phyloP scores from a whole-genome alignment of 2,888 invertebrate species.

The Drosophila sordidula region DNA sequence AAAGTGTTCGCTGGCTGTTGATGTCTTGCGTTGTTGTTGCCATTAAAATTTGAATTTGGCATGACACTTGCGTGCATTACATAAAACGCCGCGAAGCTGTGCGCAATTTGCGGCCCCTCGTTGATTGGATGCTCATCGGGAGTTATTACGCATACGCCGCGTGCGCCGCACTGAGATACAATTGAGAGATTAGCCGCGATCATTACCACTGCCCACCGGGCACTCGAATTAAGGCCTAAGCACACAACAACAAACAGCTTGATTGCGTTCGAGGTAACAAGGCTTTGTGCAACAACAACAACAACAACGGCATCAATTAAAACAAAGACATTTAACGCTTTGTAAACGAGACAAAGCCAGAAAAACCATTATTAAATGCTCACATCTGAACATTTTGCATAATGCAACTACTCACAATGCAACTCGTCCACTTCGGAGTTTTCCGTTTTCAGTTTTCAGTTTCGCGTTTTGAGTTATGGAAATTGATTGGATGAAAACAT shows the following conservation, averaged over 20 bases:
- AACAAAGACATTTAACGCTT: constrained; percentile 51
- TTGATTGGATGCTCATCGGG: constrained; percentile 48
- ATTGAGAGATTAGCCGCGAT: constrained; percentile 37
- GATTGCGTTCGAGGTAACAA: constrained; percentile 50
- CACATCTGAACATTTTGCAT: constrained; percentile 45
- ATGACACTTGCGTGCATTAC: constrained; percentile 71
- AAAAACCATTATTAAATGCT: constrained; percentile 13
- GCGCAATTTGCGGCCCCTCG: constrained; percentile 35
- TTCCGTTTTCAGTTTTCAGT: constrained; percentile 27
- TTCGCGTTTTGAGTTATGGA: constrained; percentile 36
- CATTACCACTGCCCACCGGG: constrained; percentile 21
- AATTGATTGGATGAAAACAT: constrained; percentile 37
- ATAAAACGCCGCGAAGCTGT: constrained; percentile 48
- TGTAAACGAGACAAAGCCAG: constrained; percentile 37
- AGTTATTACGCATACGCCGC: constrained; percentile 54
- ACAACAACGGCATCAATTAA: constrained; percentile 44
- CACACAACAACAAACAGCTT: constrained; percentile 29
- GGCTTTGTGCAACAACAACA: constrained; percentile 12
- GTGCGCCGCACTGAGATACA: constrained; percentile 24
- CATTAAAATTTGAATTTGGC: constrained; percentile 57
- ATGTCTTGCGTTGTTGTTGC: constrained; percentile 24
- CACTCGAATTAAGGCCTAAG: constrained; percentile 32
- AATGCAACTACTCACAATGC: constrained; percentile 46
- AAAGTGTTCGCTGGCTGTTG: constrained; percentile 38
- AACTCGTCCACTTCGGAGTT: constrained; percentile 11